A percentile compares a stretch with the other conserved stretches of the same genome.
These are phyloP conservation scores for Temnothorax rugatulus DNA, from an alignment of 2,888 invertebrate species.

Conservation along the genomic window DNA sequence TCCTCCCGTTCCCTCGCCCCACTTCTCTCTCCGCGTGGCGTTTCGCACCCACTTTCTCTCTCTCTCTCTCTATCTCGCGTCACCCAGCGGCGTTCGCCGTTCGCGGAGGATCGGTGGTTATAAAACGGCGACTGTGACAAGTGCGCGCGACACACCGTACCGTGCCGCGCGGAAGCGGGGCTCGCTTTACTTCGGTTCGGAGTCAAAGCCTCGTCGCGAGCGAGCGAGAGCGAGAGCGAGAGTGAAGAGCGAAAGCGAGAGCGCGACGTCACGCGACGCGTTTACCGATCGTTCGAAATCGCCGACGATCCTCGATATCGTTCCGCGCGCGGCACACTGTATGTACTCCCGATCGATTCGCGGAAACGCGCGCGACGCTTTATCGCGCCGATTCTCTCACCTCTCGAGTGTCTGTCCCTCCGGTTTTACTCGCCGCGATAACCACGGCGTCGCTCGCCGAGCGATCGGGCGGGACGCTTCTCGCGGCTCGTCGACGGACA, in stretches of 20 bases:
- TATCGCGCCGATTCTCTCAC: constrained; percentile 18
- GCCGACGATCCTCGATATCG: not conserved
- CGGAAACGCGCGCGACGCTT: not conserved
- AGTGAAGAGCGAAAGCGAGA: constrained; percentile 4
- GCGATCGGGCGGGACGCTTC: not conserved
- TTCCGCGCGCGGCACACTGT: not conserved
- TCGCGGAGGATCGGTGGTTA: constrained; percentile 55
- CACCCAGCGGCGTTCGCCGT: constrained; percentile 57
- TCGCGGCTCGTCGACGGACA: not conserved
- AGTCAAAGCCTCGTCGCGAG: too few relatives aligned
- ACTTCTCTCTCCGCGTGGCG: constrained; percentile 47
- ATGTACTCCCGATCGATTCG: constrained; percentile 28
- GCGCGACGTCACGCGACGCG: not conserved
- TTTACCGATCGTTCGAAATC: not conserved
- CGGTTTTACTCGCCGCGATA: constrained; percentile 10
- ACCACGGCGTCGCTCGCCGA: not conserved
- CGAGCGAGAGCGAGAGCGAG: not conserved
- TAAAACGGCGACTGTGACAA: constrained; percentile 70
- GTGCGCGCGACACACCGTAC: constrained; percentile 33
- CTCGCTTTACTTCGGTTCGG: too few relatives aligned
- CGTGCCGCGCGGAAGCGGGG: not conserved
- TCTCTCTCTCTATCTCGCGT: constrained; percentile 33
- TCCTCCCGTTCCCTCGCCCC: constrained; percentile 22
- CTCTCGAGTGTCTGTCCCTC: constrained; percentile 20
- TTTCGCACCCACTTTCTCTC: constrained; percentile 11